Base-by-base conservation (phyloP, 1,140 invertebrate species). In the Lucilia sericata region DNA sequence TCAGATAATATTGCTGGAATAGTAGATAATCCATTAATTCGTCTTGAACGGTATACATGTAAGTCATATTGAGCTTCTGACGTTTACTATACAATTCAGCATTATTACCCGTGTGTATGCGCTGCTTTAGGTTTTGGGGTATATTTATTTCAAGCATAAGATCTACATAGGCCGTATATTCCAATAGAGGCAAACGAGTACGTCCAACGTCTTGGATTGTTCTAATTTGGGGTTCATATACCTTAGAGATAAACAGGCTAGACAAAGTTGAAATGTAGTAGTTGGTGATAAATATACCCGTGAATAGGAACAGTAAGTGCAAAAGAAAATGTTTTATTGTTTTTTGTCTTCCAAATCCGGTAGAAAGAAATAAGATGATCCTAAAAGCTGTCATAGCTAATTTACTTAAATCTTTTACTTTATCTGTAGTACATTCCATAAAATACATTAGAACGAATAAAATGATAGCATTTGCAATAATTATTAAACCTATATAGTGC, bases 1-100 rank as follows among this genome's bases (percentile, higher is more conserved):
- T 80, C n/a, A 80, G 19, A 25, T 80, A 49, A 8, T 21, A 12
- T 25, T 80, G 76, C n/a, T 80, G 76, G 21, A 49, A 80, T 12
- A 80, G 19, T 14, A 80, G 9, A 12, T 25, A 80, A 21, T 80
- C 76, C 25, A 25, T 9, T 12, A 25, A 1, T 8, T 80, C 76
- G 3, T 80, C 42, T 0, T 25, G 4, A 5, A 8, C 42, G 7
- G 19, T 80, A 25, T 80, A 80, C n/a, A 80, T 80, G 47, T 51
- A 21, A 7, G 47, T 21, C n/a, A 80, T 80, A 25, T 80, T 49
- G 2, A 80, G 13, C 19, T 49, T 12, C 47, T 25, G 42, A 19
- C 42, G 76, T 25, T 51, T 49, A 9, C 9, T 21, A 49, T 21
- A 13, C 2, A 49, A 49, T 13, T 12, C 76, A 17, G n/a, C 49